phyloP scores from a whole-genome alignment of 2,797 vertebrate species.

The Diplodus sargus region DNA sequence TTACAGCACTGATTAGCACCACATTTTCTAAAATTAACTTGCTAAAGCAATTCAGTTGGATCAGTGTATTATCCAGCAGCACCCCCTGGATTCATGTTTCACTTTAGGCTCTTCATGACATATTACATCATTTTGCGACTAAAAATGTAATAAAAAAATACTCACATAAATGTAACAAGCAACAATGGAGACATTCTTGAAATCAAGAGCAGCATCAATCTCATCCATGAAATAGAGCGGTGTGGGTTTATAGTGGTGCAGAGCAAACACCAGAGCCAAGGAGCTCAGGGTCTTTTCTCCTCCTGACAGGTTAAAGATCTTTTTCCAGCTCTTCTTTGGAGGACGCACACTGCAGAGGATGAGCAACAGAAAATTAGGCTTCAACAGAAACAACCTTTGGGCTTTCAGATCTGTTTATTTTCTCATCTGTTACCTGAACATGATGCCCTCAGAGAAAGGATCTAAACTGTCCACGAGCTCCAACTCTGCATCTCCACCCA shows the following conservation, averaged over 20 bases:
- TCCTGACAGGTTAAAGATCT: conserved; percentile 98
- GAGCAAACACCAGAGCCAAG: conserved; percentile 95
- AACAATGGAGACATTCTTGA: conserved; percentile 98
- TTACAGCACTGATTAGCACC: conserved; percentile 3
- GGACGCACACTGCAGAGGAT: conserved; percentile 89
- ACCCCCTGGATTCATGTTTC: not conserved
- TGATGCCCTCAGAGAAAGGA: conserved; percentile 98
- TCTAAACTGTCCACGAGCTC: conserved; percentile 98
- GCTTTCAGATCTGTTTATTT: not conserved
- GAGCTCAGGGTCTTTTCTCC: conserved; percentile 99
- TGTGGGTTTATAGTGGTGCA: conserved; percentile 98
- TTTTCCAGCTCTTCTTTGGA: conserved; percentile 99
- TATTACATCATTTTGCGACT: not conserved
- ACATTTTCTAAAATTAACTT: not conserved
- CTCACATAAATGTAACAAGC: conserved; percentile 98
- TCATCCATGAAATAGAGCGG: conserved; percentile 99
- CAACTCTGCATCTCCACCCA: conserved; percentile 96
- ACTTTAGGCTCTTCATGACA: not conserved
- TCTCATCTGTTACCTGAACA: conserved; percentile 89
- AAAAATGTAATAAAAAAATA: conserved; percentile 45
- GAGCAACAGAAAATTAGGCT: not conserved
- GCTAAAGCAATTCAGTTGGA: conserved; percentile 1
- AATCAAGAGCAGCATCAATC: conserved; percentile 97
- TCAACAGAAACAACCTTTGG: not conserved
- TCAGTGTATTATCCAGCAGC: not conserved